phyloP scores from a whole-genome alignment of 1,140 invertebrate genomes.

The Drosophila virilis region DNA sequence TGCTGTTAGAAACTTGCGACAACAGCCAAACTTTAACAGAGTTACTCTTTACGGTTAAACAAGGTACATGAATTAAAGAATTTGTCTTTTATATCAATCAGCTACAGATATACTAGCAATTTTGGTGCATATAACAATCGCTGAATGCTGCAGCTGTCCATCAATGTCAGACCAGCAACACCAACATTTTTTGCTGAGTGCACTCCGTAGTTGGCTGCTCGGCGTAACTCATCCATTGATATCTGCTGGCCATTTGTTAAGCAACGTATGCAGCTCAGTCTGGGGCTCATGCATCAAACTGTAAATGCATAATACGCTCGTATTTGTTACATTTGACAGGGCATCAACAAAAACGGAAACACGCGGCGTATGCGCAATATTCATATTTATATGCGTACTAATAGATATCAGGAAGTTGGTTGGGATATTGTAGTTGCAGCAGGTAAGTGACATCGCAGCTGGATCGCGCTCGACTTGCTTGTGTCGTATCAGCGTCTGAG shows the following conservation, averaged over 20 bases:
- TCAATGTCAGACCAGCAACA: constrained; percentile 3
- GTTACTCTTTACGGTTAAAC: not conserved
- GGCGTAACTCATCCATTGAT: constrained; percentile 50
- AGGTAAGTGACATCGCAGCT: constrained; percentile 23
- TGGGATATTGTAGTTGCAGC: not conserved
- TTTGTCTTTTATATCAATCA: not conserved
- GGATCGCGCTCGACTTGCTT: constrained; percentile 10
- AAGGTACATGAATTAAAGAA: not conserved
- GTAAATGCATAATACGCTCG: constrained; percentile 53
- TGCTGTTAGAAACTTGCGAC: not conserved
- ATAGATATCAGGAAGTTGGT: constrained; percentile 7
- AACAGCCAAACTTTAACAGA: too few species aligned
- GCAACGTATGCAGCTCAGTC: constrained; percentile 32
- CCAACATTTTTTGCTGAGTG: not conserved
- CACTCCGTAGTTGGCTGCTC: constrained; percentile 8
- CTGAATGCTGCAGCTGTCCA: constrained; percentile 15
- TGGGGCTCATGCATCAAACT: constrained; percentile 54
- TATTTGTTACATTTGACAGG: constrained; percentile 63
- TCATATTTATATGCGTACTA: constrained; percentile 52
- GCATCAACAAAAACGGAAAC: constrained; percentile 35
- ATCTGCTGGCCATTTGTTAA: constrained; percentile 65
- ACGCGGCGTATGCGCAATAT: constrained; percentile 47
- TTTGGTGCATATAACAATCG: constrained; percentile 3
- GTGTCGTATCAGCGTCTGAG: constrained; percentile 33
- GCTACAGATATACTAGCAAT: constrained; percentile 1